Conservation (phyloP, 2,113 vertebrate genomes). For the Spheniscus mendiculus region DNA sequence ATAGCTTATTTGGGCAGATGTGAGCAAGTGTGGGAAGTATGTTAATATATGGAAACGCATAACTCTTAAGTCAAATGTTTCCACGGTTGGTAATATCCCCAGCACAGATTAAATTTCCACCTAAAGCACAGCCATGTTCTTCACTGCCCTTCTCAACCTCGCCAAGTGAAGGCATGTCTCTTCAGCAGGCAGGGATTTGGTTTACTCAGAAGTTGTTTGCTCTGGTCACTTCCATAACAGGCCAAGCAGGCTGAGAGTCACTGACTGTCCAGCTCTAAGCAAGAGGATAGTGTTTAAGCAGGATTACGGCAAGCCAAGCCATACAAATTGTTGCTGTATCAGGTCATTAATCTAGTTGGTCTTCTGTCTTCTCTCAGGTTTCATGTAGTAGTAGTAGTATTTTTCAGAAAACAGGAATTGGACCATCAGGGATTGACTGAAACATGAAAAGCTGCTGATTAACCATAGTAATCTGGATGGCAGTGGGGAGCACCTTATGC, state of each 20-base stretch:
- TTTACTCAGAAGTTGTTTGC: background rate
- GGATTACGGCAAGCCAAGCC: constrained; percentile 33
- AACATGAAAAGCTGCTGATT: constrained; percentile 31
- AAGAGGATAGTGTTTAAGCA: constrained; percentile 28
- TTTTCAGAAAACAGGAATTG: background rate
- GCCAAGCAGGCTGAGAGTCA: background rate
- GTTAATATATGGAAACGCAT: constrained; percentile 60
- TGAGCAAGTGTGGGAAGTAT: constrained; percentile 55
- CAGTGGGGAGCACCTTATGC: background rate
- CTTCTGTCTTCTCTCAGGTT: constrained; percentile 45
- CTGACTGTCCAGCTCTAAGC: background rate
- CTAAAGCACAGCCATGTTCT: constrained; percentile 38
- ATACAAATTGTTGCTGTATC: constrained; percentile 29
- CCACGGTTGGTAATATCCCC: constrained; percentile 58
- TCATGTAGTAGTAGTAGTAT: background rate
- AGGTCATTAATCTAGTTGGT: constrained; percentile 52
- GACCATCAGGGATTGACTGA: background rate
- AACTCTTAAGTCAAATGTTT: constrained; percentile 64
- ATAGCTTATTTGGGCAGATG: constrained; percentile 67
- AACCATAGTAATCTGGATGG: background rate
- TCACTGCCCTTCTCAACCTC: background rate
- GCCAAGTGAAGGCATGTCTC: background rate
- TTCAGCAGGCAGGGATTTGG: background rate
- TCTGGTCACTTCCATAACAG: constrained; percentile 15
- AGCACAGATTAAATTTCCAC: constrained; percentile 59